These are phyloP conservation scores for Odontomyia ornata DNA, from an alignment of 2,888 invertebrate species.

Conservation along the genomic window DNA sequence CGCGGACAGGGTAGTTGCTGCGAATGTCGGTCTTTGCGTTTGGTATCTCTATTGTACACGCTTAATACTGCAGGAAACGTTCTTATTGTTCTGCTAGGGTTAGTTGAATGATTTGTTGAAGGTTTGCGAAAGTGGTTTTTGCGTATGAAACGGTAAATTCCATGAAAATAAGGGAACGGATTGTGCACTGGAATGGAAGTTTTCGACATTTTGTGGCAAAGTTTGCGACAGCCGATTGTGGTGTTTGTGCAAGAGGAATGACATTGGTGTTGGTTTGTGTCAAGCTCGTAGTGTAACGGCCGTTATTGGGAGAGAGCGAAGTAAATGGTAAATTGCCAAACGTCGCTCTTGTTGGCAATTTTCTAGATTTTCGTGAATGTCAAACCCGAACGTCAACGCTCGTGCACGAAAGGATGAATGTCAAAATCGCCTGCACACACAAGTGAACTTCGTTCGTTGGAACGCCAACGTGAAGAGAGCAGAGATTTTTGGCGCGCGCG, in stretches of 20 bases:
- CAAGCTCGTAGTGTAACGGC: background rate
- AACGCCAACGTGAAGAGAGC: background rate
- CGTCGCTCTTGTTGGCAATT: background rate
- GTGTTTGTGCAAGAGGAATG: background rate
- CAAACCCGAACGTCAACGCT: background rate
- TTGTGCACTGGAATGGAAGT: constrained; percentile 22
- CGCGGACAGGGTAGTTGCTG: background rate
- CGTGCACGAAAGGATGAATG: constrained; percentile 8
- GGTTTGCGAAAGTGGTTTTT: background rate
- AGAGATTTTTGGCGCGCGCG: background rate
- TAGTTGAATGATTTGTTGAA: background rate
- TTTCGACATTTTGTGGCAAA: constrained; percentile 34
- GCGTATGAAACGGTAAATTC: constrained; percentile 40
- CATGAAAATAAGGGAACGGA: constrained; percentile 10
- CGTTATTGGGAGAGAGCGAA: background rate
- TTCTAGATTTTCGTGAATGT: constrained; percentile 7
- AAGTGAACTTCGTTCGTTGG: background rate
- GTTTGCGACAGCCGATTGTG: background rate
- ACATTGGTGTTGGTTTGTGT: background rate
- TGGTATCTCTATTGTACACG: background rate
- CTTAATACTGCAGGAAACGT: background rate
- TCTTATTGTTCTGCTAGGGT: too few species aligned
- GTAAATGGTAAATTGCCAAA: background rate
- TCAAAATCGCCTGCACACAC: constrained; percentile 22
- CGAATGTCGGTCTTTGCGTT: background rate